Evolutionary conservation across 1,140 invertebrate species (phyloP), one percentile per base, ranked within the genome.

Genomic region (Tetragnatha versicolor): DNA sequence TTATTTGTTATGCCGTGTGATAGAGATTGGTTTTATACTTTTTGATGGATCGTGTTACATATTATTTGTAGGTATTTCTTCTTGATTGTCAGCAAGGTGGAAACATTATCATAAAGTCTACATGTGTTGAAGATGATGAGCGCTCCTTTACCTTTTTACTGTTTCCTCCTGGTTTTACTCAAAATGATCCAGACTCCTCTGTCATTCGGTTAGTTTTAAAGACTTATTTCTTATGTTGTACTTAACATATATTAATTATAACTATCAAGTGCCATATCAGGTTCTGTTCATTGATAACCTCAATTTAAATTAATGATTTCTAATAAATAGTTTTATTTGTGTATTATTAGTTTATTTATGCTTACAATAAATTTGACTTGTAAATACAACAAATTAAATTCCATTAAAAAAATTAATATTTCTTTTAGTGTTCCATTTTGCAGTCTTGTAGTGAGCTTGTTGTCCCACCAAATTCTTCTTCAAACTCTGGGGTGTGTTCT

Each of bases 401-500:
- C n/a, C n/a, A n/a, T n/a, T n/a, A n/a, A n/a, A n/a, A n/a, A n/a
- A n/a, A n/a, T n/a, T n/a, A n/a, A n/a, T n/a, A n/a, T 45, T 37
- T 75, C 91, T 37, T 90, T 91, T 35, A 90, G 93, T 80, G 93
- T 98, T 42, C 93, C 95, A 27, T 92, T 96, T 80, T 89, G 92
- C 82, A 93, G 91, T 80, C 85, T 97, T 33, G 91, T 97, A 0
- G 92, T 97, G 2, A 94, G 94, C 10, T 88, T 98, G 37, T 84
- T 97, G 58, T 93, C 94, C 20, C 94, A 97, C 85, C 94, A 96
- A 86, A 93, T 97, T 88, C 86, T 97, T 53, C 88, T 97, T 29
- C 94, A 97, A 85, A 94, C 94, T 69, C 91, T 97, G 58, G 94
- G 94, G 5, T 93, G 91, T 83, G 86, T 96, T 33, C 86, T 98